Base-by-base conservation (phyloP, 2,113 vertebrate species). In the Baryphthengus martii region DNA sequence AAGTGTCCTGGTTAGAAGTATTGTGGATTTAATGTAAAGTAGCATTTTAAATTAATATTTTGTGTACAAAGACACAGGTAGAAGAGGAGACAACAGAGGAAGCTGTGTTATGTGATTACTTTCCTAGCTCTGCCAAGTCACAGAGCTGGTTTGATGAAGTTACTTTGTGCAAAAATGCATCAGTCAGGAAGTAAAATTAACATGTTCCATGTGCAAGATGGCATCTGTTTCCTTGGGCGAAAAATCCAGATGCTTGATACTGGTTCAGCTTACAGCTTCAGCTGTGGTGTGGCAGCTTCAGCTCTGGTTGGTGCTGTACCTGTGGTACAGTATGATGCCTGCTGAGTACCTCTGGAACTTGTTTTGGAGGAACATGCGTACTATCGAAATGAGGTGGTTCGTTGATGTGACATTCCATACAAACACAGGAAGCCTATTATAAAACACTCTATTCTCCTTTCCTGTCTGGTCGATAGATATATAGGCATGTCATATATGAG, bases 361-460 rank as follows among this genome's bases (percentile, higher is more conserved):
- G 0, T n/a, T 85, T 35, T 82, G 75, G 53, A 89, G 79, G 50
- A 88, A n/a, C 78, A 15, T 95, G 96, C 75, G 79, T 81, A 21
- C 89, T 20, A 5, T 97, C 95, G 93, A 72, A 49, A 31, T 8
- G 61, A 78, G 82, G 40, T 50, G 75, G 39, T 88, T 80, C 80
- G 44, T 89, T 93, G 75, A 50, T 56, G 62, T 91, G 97, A 89
- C 93, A 25, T 77, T 67, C 7, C 66, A 39, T 85, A 66, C 88
- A 96, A 66, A 85, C 93, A 85, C 84, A 94, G 95, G 91, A 98
- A 96, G 58, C 73, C 85, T 53, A 26, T 97, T 97, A 72, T 76
- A 94, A 96, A 95, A 78, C 66, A 26, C 93, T 74, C 85, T 47
- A 6, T 93, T 94, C 80, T 85, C 88, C 95, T 91, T 96, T 95